Percentiles rank a stretch among this genome's conserved stretches.
These are phyloP conservation scores for Clytia hemisphaerica DNA, from an alignment of 30 jellyfish, hydroid and myxozoan genomes.

Conservation along the genomic window DNA sequence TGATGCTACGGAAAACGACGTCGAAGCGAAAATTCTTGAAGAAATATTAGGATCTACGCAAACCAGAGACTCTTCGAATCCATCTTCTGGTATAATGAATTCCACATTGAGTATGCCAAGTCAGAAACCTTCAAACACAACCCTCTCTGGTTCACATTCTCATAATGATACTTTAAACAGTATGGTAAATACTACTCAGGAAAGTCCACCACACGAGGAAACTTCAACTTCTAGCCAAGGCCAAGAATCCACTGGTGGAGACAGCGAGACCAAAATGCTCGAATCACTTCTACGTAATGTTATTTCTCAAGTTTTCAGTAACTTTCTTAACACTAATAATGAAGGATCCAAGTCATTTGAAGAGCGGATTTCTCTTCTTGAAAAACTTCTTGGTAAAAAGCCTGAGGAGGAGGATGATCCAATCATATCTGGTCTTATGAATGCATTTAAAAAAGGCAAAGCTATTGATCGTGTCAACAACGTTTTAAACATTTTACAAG, in stretches of 20 bases:
- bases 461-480: conserved; percentile 68
- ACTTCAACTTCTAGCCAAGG: neutral
- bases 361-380: conserved; percentile 7
- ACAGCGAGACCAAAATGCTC: conserved; percentile 32
- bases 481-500: conserved; percentile 48
- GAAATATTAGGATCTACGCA: too few relatives aligned
- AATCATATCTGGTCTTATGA: conserved; percentile 44
- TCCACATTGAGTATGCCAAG: too few relatives aligned
- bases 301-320: conserved; percentile 58
- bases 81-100: too few relatives aligned
- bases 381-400: conserved; percentile 9
- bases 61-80: too few relatives aligned
- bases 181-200: too few relatives aligned
- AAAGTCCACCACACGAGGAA: too few relatives aligned
- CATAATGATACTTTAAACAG: too few relatives aligned
- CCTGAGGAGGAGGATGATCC: conserved; percentile 41
- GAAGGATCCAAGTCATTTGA: conserved; percentile 8
- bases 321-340: conserved; percentile 46
- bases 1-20: too few relatives aligned
- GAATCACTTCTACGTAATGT: conserved; percentile 83
- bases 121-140: too few relatives aligned
- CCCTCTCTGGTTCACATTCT: too few relatives aligned
- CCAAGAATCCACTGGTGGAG: conserved; percentile 13
- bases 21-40: too few relatives aligned
- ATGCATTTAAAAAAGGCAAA: conserved; percentile 68